Evolutionary conservation across 2,888 invertebrate species (phyloP).

Genomic region (Polietes domitor): DNA sequence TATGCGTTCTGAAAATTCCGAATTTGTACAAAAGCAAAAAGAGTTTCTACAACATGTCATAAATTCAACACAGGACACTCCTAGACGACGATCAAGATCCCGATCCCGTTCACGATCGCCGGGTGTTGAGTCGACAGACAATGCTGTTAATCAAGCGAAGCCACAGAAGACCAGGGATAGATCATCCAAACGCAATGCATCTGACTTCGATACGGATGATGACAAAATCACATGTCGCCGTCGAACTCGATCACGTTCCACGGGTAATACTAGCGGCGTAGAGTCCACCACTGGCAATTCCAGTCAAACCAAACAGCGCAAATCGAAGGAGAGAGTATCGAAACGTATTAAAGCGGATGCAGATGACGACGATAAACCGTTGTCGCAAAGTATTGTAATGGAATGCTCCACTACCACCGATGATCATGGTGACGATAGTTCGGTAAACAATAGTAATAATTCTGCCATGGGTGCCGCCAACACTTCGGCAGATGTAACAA

Average conservation of each 20-base stretch:
- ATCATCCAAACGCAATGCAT: not conserved
- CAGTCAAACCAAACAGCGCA: not conserved
- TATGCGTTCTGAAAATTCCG: slow-evolving; percentile 85
- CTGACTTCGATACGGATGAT: not conserved
- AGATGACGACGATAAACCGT: slow-evolving; percentile 36
- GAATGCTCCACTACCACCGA: not conserved
- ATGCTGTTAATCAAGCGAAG: slow-evolving; percentile 1
- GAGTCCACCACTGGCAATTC: not conserved
- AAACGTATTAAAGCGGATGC: slow-evolving; percentile 50
- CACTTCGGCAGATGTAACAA: slow-evolving; percentile 43
- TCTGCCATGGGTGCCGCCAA: slow-evolving; percentile 41
- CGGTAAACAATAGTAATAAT: slow-evolving; percentile 49
- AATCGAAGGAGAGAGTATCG: slow-evolving; percentile 42
- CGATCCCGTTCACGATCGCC: slow-evolving; percentile 30
- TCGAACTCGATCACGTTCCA: not conserved
- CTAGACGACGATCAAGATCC: slow-evolving; percentile 51
- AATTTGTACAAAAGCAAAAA: slow-evolving; percentile 84
- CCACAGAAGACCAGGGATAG: slow-evolving; percentile 1
- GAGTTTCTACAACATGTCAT: slow-evolving; percentile 83
- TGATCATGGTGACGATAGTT: slow-evolving; percentile 43
- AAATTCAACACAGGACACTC: slow-evolving; percentile 52
- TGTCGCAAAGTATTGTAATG: slow-evolving; percentile 2
- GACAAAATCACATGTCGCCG: not conserved
- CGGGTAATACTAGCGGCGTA: not conserved
- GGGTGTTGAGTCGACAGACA: not conserved